Evolutionary conservation across 2,113 vertebrate genomes (phyloP).

Genomic region (Oceanites oceanicus): DNA sequence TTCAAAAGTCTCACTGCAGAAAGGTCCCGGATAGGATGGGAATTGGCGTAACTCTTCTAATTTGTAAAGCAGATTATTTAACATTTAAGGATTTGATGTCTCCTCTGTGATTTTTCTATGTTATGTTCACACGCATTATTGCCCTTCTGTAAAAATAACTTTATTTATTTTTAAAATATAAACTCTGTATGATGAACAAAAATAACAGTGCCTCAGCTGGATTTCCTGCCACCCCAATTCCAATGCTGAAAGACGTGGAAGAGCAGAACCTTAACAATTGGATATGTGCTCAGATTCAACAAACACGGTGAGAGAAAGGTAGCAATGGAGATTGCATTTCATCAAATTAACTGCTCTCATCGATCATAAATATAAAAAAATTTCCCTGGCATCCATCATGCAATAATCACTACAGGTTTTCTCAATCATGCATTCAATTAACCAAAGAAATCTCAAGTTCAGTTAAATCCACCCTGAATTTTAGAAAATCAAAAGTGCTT

Average conservation of each 20-base stretch:
- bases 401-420: neutral
- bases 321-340: slow-evolving; percentile 5
- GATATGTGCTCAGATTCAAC: slow-evolving; percentile 25
- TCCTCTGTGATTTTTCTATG: slow-evolving; percentile 46
- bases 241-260: neutral
- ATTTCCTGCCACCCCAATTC: slow-evolving; percentile 4
- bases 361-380: slow-evolving; percentile 7
- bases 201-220: slow-evolving; percentile 19
- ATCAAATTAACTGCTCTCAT: slow-evolving; percentile 20
- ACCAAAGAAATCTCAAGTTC: neutral
- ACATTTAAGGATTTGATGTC: slow-evolving; percentile 35
- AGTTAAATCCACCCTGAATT: neutral
- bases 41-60: neutral
- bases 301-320: slow-evolving; percentile 2
- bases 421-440: neutral
- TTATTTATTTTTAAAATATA: slow-evolving; percentile 59
- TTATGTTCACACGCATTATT: slow-evolving; percentile 55
- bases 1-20: neutral
- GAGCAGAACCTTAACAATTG: slow-evolving; percentile 22
- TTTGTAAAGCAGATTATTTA: slow-evolving; percentile 40
- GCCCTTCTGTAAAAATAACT: slow-evolving; percentile 60
- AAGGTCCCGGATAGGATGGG: neutral
- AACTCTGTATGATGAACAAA: slow-evolving; percentile 5
- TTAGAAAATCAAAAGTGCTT: neutral
- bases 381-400: slow-evolving; percentile 36